Conservation (phyloP, 2,113 vertebrate genomes). For the Coturnix japonica region DNA sequence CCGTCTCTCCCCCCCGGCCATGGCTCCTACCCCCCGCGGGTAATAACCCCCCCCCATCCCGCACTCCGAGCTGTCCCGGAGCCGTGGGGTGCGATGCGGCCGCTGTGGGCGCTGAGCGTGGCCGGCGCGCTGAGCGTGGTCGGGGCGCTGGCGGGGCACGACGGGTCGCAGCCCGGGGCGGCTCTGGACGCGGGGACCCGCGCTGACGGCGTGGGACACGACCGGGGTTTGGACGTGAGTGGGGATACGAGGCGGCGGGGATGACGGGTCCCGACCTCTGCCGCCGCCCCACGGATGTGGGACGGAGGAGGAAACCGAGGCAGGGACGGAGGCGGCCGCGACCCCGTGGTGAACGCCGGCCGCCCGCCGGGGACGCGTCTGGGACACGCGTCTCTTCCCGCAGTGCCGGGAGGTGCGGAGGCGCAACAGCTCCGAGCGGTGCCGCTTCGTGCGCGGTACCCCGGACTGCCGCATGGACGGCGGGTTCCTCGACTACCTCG, state of each 20-base stretch:
- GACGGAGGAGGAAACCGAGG: background rate
- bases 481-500: slow-evolving; percentile 89
- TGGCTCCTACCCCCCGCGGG: background rate
- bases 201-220: background rate
- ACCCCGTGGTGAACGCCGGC: rapidly evolving
- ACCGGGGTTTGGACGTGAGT: slow-evolving; percentile 16
- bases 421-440: slow-evolving; percentile 80
- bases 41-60: no score
- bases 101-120: background rate
- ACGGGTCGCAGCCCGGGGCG: background rate
- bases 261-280: background rate
- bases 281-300: background rate
- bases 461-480: slow-evolving; percentile 81
- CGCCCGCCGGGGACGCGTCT: rapidly evolving
- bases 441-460: slow-evolving; percentile 84
- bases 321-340: background rate
- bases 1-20: background rate
- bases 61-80: background rate
- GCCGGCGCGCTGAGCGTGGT: background rate
- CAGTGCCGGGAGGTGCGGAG: slow-evolving; percentile 87
- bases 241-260: background rate
- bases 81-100: background rate
- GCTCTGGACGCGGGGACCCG: background rate
- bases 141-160: background rate
- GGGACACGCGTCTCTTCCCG: rapidly evolving